Conservation (phyloP, 2,888 invertebrate species). For the Standfussiana lucernea region DNA sequence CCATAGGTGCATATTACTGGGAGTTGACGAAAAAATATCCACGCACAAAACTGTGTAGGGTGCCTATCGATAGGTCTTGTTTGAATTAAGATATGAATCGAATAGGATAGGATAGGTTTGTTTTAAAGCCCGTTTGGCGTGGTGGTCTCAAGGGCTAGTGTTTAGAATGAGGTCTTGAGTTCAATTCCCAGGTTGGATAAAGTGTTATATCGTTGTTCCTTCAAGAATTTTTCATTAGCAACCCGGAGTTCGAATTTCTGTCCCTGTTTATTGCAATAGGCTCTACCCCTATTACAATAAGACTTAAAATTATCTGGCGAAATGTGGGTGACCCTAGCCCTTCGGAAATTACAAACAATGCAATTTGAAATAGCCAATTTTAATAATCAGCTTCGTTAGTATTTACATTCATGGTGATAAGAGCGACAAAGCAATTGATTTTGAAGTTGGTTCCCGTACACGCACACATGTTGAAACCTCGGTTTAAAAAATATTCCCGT, state of each 20-base stretch:
- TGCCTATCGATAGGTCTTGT: no score
- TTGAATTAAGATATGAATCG: background rate
- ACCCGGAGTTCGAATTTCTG: background rate
- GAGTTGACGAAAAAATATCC: no score
- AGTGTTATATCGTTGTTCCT: background rate
- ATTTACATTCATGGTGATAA: background rate
- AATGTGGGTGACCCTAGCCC: background rate
- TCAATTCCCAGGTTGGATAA: background rate
- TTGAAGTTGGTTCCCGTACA: no score
- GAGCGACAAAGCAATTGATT: background rate
- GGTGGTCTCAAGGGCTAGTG: background rate
- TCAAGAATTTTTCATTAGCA: background rate
- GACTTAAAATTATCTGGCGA: background rate
- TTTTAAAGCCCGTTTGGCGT: no score
- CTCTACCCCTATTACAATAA: background rate
- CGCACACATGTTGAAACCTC: background rate
- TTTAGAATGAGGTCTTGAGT: background rate
- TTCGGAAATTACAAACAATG: no score
- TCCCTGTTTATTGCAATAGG: background rate
- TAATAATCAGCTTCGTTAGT: background rate
- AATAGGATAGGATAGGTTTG: background rate
- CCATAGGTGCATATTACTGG: no score
- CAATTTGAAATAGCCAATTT: no score
- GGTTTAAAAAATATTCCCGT: background rate
- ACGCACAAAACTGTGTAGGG: no score